Evolutionary conservation across 2,113 vertebrate genomes (phyloP).

Genomic region (Microtus oregoni): DNA sequence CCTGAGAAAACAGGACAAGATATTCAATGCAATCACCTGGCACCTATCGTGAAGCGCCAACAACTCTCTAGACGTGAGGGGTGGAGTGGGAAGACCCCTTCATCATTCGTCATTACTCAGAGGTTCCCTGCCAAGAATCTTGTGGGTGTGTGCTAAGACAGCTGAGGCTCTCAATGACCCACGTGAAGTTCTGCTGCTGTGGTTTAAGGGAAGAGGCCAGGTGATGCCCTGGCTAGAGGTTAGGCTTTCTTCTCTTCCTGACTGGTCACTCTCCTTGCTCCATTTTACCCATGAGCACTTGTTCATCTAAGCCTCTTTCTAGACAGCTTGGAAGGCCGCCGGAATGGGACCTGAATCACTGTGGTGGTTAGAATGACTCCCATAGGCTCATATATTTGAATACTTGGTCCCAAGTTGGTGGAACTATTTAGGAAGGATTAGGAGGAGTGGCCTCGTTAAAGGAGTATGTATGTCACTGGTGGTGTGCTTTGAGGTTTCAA

Average conservation of each 20-base stretch:
- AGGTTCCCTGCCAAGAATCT: too few species aligned
- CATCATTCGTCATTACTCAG: background rate
- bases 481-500: background rate
- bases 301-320: background rate
- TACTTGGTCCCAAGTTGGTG: background rate
- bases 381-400: background rate
- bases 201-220: background rate
- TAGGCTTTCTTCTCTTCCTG: background rate
- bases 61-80: background rate
- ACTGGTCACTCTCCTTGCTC: background rate
- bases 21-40: background rate
- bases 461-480: background rate
- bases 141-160: background rate
- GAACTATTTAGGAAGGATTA: background rate
- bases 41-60: background rate
- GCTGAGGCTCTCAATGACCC: background rate
- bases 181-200: background rate
- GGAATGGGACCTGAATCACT: background rate
- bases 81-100: background rate
- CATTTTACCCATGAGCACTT: background rate
- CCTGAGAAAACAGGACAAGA: background rate
- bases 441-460: background rate
- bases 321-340: background rate
- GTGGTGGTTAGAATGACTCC: background rate
- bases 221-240: background rate